Base-by-base conservation (phyloP, 2,797 vertebrate species). In the Parauchenoglanis ngamensis region DNA sequence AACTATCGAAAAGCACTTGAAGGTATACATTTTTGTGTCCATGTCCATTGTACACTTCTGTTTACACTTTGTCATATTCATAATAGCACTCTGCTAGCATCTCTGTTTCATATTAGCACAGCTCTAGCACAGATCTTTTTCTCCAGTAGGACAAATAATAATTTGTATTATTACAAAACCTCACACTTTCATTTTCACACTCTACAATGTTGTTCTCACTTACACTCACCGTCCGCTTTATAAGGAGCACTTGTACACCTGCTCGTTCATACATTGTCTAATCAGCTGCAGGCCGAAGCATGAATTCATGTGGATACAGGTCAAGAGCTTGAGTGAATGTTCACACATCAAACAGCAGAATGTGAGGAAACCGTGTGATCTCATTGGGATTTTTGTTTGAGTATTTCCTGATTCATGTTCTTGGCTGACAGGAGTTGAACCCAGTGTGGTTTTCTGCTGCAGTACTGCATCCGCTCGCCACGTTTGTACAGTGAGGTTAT, bases 1-100 rank as follows among this genome's bases (percentile, higher is more conserved):
- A 96, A 97, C 95, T 99, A 99, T 93, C 96, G 98, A 87, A 97
- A 95, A 91, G 91, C 95, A 23, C 91, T 97, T 56, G 96, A 96
- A 92, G 95, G 98, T 99, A 94, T 95, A 95, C 92, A 23, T 87
- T 79, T 8, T 54, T 81, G 3, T 23, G 31, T n/a, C 40, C 11
- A 15, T 49, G 8, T n/a, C 4, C 19, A 65, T 84, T 70, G 59
- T 40, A 40, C 4, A 2, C 23, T 12, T 25, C 61, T 54, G 49
- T 68, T 23, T 68, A 89, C 35, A 82, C 5, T 80, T 44, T 49
- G 2, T 54, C 40, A 40, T 4, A 40, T 40, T 40, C 40, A 40
- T 40, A 40, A 40, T 40, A 40, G 40, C 40, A 40, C 40, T 40
- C 40, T 40, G 40, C 40, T 40, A 40, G 40, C 40, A 40, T 40